These are phyloP conservation scores for Sicus ferrugineus DNA, from an alignment of 2,888 invertebrate genomes.

Conservation along the genomic window DNA sequence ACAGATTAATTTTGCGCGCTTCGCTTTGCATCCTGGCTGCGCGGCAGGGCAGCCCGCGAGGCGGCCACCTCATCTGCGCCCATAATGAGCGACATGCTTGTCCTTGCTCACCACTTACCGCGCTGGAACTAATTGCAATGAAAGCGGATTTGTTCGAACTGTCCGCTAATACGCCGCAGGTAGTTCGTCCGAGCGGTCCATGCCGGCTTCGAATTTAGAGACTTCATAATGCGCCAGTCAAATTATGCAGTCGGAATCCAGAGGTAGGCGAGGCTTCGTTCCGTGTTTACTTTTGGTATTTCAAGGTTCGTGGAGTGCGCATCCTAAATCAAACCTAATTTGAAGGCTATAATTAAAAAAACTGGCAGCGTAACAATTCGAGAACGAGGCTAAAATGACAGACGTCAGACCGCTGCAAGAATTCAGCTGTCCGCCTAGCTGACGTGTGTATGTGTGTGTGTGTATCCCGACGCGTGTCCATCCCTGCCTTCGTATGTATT, in stretches of 20 bases:
- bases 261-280: too few species aligned
- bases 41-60: neutral
- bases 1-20: slow-evolving; percentile 34
- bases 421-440: neutral
- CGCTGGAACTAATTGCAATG: slow-evolving; percentile 33
- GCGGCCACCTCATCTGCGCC: neutral
- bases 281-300: too few species aligned
- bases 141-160: slow-evolving; percentile 30
- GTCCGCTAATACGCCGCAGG: slow-evolving; percentile 43
- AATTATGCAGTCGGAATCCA: too few species aligned
- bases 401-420: slow-evolving; percentile 21
- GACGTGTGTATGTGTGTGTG: neutral
- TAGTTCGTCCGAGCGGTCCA: slow-evolving; percentile 35
- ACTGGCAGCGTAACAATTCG: slow-evolving; percentile 10
- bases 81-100: neutral
- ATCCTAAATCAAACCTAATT: slow-evolving; percentile 48
- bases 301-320: slow-evolving; percentile 36
- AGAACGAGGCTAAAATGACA: slow-evolving; percentile 27
- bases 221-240: too few species aligned
- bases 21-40: neutral
- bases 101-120: slow-evolving; percentile 13
- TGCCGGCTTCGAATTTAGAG: slow-evolving; percentile 11
- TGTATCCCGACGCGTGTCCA: neutral
- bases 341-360: slow-evolving; percentile 47
- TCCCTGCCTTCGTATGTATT: neutral